phyloP scores from a whole-genome alignment of 2,888 invertebrate species.

The Actias luna region DNA sequence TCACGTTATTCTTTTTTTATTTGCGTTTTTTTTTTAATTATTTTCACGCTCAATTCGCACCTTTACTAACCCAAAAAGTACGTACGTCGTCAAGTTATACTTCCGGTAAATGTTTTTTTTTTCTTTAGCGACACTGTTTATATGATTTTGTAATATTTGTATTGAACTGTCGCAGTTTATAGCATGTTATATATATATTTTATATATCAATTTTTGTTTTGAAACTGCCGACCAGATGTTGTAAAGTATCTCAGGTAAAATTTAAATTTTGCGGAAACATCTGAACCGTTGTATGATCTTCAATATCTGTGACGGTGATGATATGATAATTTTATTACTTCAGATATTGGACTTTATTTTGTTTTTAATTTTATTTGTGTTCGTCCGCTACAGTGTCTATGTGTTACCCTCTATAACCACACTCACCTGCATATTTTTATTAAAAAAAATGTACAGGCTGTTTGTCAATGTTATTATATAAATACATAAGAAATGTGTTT shows the following conservation, averaged over 20 bases:
- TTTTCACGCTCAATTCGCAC: slow-evolving; percentile 53
- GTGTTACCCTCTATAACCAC: slow-evolving; percentile 65
- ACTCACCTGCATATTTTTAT: slow-evolving; percentile 78
- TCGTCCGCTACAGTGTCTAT: slow-evolving; percentile 69
- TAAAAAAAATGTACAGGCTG: slow-evolving; percentile 17
- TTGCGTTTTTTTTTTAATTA: slow-evolving; percentile 34
- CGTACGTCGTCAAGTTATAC: background rate
- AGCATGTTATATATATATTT: background rate
- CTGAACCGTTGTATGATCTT: slow-evolving; percentile 55
- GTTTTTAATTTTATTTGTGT: slow-evolving; percentile 36
- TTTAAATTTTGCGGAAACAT: slow-evolving; percentile 47
- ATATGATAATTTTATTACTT: slow-evolving; percentile 24
- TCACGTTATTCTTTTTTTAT: slow-evolving; percentile 20
- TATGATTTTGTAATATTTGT: background rate
- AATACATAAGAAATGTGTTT: slow-evolving; percentile 32
- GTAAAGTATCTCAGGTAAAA: slow-evolving; percentile 16
- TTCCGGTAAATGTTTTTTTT: slow-evolving; percentile 13
- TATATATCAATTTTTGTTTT: background rate
- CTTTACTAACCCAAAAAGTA: slow-evolving; percentile 62
- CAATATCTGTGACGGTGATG: slow-evolving; percentile 60
- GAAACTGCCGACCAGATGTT: slow-evolving; percentile 44
- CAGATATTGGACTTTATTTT: slow-evolving; percentile 21
- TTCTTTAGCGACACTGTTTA: background rate
- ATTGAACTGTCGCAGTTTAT: background rate
- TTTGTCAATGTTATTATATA: background rate